Evolutionary conservation across 2,797 vertebrate species (phyloP).

Genomic region (Melanitta fusca): DNA sequence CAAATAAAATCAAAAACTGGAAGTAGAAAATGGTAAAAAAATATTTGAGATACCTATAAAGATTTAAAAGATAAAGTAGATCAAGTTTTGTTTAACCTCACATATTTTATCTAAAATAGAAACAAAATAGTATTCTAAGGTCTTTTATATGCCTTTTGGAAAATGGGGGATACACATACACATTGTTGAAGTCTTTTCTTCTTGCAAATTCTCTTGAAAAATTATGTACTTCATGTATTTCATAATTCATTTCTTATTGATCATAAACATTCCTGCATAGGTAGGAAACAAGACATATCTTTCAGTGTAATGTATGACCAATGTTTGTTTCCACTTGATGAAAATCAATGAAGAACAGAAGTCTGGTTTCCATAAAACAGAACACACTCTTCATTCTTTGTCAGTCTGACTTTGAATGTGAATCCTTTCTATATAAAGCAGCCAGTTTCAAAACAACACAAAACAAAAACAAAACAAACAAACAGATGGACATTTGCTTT

Average conservation of each 20-base stretch:
- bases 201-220: background rate
- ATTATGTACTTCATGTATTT: background rate
- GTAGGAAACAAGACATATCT: background rate
- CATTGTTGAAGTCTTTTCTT: background rate
- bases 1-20: background rate
- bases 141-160: background rate
- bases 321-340: background rate
- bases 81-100: background rate
- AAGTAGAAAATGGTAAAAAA: background rate
- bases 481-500: background rate
- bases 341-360: background rate
- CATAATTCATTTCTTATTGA: background rate
- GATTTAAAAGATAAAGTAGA: background rate
- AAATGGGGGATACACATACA: background rate
- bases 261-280: background rate
- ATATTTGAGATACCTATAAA: background rate
- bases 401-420: background rate
- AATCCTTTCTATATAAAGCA: background rate
- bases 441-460: background rate
- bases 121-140: background rate
- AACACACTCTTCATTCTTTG: background rate
- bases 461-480: background rate
- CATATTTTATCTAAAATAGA: background rate
- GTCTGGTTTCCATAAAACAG: background rate
- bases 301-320: background rate